phyloP scores from a whole-genome alignment of 2,113 vertebrate genomes.

The Sinocyclocheilus maitianheensis region DNA sequence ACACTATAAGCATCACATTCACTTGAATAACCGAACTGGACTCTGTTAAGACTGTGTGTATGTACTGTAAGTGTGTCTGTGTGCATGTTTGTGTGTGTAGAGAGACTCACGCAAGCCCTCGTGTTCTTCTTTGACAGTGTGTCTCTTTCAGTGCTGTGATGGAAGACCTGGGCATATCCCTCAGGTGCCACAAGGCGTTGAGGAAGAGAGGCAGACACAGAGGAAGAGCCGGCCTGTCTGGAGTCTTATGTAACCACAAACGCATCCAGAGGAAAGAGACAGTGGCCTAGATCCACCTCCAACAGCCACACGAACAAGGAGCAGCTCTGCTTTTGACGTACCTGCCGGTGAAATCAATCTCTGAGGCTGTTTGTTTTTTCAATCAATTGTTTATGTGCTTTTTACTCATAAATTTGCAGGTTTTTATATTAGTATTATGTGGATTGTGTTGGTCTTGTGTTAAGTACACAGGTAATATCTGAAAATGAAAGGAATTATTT shows the following conservation, averaged over 20 bases:
- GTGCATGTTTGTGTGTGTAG: neutral
- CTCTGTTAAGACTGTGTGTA: neutral
- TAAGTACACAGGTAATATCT: constrained; percentile 42
- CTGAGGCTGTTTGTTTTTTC: neutral
- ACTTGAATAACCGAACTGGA: neutral
- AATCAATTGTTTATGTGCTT: neutral
- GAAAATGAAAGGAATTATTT: constrained; percentile 34
- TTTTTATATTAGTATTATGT: constrained; percentile 30
- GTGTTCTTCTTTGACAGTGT: constrained; percentile 76
- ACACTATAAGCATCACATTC: neutral
- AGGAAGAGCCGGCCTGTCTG: constrained; percentile 78
- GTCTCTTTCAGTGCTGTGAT: constrained; percentile 87
- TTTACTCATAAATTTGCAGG: constrained; percentile 20
- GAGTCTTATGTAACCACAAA: constrained; percentile 88
- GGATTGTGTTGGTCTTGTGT: constrained; percentile 49
- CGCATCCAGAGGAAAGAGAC: constrained; percentile 80
- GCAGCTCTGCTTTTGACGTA: neutral
- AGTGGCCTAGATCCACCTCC: constrained; percentile 66
- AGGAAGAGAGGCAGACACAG: constrained; percentile 84
- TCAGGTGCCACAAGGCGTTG: constrained; percentile 87
- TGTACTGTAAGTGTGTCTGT: neutral
- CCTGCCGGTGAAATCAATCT: constrained; percentile 8
- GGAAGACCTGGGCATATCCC: constrained; percentile 90
- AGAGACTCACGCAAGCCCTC: constrained; percentile 32
- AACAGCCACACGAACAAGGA: neutral